Conservation (phyloP, 2,113 vertebrate species). For the Tinamus guttatus region DNA sequence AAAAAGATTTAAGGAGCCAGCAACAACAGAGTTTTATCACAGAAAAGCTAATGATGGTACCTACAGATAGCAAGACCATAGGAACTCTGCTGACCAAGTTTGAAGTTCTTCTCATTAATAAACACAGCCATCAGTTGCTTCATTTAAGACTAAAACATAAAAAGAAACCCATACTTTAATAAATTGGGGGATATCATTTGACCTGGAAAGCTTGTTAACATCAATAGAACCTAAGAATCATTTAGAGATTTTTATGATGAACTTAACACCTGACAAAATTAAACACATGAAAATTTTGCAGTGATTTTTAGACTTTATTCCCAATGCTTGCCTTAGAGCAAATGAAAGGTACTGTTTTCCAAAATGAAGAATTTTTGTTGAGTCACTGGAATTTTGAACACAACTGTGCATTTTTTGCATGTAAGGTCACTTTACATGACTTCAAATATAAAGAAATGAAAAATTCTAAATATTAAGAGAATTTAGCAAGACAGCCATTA, state of each 20-base stretch:
- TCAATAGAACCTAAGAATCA: background rate
- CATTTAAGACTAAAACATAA: background rate
- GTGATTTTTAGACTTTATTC: background rate
- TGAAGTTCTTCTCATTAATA: background rate
- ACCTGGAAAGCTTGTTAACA: background rate
- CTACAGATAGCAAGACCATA: background rate
- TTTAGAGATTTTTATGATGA: conserved; percentile 5
- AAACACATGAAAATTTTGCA: background rate
- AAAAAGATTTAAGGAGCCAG: background rate
- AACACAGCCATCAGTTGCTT: background rate
- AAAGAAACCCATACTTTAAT: background rate
- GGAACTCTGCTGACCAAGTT: background rate
- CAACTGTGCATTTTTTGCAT: background rate
- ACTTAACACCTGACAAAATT: conserved; percentile 48
- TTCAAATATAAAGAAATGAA: conserved; percentile 48
- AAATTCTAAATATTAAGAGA: conserved; percentile 51
- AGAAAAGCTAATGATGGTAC: background rate
- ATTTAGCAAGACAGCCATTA: background rate
- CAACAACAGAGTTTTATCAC: accelerated
- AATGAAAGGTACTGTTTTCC: conserved; percentile 56
- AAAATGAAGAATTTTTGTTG: conserved; percentile 18
- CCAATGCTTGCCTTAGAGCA: background rate
- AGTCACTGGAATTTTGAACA: background rate
- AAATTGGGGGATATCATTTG: background rate
- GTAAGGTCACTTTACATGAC: background rate